These are phyloP conservation scores for Phaenicophaeus curvirostris DNA, from an alignment of 2,797 vertebrate species.

Conservation along the genomic window DNA sequence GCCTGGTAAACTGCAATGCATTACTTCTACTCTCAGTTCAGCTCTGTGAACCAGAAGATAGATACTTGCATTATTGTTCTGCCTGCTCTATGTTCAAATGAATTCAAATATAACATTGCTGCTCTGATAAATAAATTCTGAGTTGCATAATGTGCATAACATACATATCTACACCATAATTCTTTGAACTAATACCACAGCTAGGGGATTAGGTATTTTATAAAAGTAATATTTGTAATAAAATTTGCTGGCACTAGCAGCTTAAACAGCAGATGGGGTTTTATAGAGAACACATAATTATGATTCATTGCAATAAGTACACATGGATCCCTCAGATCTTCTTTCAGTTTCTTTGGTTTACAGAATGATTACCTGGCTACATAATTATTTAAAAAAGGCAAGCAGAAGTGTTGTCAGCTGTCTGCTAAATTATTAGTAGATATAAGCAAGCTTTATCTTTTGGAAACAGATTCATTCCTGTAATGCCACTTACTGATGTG, in stretches of 20 bases:
- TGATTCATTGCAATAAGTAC: slow-evolving; percentile 20
- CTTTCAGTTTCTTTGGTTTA: slow-evolving; percentile 4
- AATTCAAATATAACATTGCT: slow-evolving; percentile 29
- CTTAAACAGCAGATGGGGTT: slow-evolving; percentile 12
- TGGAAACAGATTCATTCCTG: not conserved
- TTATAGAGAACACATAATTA: slow-evolving; percentile 39
- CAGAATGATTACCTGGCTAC: not conserved
- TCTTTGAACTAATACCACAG: slow-evolving; percentile 19
- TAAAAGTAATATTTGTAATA: slow-evolving; percentile 54
- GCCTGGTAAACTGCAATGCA: slow-evolving; percentile 22
- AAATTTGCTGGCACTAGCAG: slow-evolving; percentile 51
- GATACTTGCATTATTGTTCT: slow-evolving; percentile 39
- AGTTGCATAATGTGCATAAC: slow-evolving; percentile 46
- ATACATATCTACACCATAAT: slow-evolving; percentile 43
- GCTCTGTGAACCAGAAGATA: not conserved
- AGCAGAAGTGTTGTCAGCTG: slow-evolving; percentile 7
- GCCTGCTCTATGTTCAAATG: slow-evolving; percentile 32
- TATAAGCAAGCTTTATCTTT: slow-evolving; percentile 29
- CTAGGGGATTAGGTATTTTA: slow-evolving; percentile 32
- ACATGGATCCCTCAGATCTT: slow-evolving; percentile 1
- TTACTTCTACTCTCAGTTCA: slow-evolving; percentile 18
- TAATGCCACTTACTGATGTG: not conserved
- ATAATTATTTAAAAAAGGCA: slow-evolving; percentile 16
- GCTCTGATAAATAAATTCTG: slow-evolving; percentile 37
- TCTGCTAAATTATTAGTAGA: slow-evolving; percentile 6